Conservation (phyloP, 2,888 invertebrate species). For the Poecilobothrus nobilitatus region DNA sequence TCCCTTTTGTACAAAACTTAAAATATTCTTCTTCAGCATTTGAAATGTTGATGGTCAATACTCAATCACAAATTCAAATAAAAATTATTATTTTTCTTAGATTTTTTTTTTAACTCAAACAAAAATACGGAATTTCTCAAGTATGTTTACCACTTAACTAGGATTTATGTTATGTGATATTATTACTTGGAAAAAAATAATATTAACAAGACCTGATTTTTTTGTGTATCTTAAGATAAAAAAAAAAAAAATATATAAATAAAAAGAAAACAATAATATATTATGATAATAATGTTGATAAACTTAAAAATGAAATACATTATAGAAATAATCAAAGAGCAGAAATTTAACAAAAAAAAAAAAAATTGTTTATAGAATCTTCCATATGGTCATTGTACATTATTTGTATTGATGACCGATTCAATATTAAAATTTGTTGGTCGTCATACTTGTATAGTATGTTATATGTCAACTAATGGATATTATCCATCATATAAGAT, state of each 20-base stretch:
- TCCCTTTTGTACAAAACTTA: no score
- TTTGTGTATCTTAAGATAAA: neutral
- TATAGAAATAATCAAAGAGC: neutral
- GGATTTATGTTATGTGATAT: slow-evolving; percentile 3
- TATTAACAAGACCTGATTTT: neutral
- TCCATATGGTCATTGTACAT: neutral
- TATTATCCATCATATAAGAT: neutral
- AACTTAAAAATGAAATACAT: neutral
- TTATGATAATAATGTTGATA: slow-evolving; percentile 6
- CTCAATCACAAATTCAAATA: slow-evolving; percentile 6
- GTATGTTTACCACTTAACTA: slow-evolving; percentile 6
- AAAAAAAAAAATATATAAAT: neutral
- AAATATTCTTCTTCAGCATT: no score
- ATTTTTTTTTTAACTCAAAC: neutral
- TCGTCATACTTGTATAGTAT: neutral
- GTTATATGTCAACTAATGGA: neutral
- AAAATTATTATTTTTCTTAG: neutral
- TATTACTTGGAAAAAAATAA: neutral
- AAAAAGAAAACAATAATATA: neutral
- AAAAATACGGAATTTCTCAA: neutral
- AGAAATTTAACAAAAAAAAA: neutral
- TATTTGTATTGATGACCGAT: neutral
- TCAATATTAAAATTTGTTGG: neutral
- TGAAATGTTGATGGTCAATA: neutral
- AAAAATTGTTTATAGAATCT: neutral